Evolutionary conservation across 2,113 vertebrate species (phyloP).

Genomic region (Charadrius vociferus): DNA sequence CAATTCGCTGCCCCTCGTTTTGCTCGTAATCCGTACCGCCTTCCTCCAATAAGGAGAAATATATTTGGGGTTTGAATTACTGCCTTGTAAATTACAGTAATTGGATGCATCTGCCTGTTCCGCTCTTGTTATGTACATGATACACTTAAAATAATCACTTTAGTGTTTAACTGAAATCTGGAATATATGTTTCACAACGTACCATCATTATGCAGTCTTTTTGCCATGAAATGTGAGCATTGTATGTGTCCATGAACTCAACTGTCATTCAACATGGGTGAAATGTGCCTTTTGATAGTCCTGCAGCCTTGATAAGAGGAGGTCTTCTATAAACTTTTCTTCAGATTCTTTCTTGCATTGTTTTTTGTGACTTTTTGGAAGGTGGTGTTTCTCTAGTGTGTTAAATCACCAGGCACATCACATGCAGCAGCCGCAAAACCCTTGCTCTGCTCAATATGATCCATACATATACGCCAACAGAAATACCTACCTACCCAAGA

Average conservation of each 20-base stretch:
- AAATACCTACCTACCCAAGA: not conserved
- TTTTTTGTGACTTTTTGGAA: not conserved
- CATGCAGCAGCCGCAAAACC: not conserved
- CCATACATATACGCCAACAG: rapidly evolving
- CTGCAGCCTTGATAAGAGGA: slow-evolving; percentile 23
- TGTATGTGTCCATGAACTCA: not conserved
- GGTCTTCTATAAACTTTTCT: slow-evolving; percentile 61
- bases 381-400: not conserved
- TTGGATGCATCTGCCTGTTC: slow-evolving; percentile 44
- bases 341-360: not conserved
- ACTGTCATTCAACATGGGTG: not conserved
- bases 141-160: slow-evolving; percentile 40
- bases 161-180: not conserved
- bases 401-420: not conserved
- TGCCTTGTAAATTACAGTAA: slow-evolving; percentile 55
- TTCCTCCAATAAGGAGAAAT: slow-evolving; percentile 18
- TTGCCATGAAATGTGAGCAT: not conserved
- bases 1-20: not conserved
- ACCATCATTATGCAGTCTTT: not conserved
- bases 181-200: slow-evolving; percentile 12
- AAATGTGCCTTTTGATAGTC: slow-evolving; percentile 54
- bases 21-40: not conserved
- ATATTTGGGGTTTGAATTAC: slow-evolving; percentile 21
- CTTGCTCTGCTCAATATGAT: rapidly evolving
- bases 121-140: not conserved